Conservation (phyloP, 2,888 invertebrate genomes). For the Napeogenes inachia region DNA sequence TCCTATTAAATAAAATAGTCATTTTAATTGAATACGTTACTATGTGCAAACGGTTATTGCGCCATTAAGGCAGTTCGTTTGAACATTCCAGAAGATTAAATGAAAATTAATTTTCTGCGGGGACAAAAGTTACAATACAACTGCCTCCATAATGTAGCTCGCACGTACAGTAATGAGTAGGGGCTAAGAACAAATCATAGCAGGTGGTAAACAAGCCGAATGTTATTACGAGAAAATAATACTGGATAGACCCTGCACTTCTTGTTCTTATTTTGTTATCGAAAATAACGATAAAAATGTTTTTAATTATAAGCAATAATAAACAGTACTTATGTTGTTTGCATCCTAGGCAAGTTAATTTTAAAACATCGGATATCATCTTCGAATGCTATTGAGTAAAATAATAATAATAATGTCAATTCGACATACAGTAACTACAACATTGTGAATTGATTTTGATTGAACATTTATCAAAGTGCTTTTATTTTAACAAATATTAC, state of each 20-base stretch:
- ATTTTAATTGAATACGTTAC: slow-evolving; percentile 50
- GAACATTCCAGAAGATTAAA: slow-evolving; percentile 32
- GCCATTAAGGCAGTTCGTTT: slow-evolving; percentile 30
- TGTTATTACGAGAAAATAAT: slow-evolving; percentile 26
- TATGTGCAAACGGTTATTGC: slow-evolving; percentile 51
- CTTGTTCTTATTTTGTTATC: neutral
- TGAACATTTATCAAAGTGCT: no score
- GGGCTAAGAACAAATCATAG: slow-evolving; percentile 30
- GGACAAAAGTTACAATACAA: slow-evolving; percentile 18
- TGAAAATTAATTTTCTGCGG: slow-evolving; percentile 31
- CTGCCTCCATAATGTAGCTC: neutral
- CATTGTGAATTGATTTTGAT: no score
- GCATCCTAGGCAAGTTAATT: no score
- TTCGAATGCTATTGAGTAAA: no score
- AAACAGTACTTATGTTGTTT: no score
- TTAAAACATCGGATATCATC: no score
- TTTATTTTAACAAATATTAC: no score
- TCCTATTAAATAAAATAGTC: slow-evolving; percentile 40
- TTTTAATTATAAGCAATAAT: no score
- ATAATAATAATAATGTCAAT: no score
- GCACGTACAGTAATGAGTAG: slow-evolving; percentile 25
- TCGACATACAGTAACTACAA: no score
- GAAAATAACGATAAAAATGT: neutral
- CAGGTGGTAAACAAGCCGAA: slow-evolving; percentile 30
- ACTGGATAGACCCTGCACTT: slow-evolving; percentile 1